Percentiles rank a stretch among this genome's conserved stretches.
Evolutionary conservation across 2,113 vertebrate genomes (phyloP).

Genomic region (Zootoca vivipara): DNA sequence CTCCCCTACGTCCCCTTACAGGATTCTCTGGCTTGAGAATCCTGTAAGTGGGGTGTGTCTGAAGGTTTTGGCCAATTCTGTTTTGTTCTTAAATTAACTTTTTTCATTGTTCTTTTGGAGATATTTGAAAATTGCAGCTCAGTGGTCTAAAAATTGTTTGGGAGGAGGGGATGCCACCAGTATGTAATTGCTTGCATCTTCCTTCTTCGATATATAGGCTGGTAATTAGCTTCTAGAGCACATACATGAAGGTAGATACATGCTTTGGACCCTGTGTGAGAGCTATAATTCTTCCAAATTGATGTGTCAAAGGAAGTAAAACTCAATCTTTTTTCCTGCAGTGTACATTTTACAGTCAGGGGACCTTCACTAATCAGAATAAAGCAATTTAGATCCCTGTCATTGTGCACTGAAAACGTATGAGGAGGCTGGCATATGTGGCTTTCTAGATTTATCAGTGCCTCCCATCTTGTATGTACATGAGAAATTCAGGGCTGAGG

Average conservation of each 20-base stretch:
- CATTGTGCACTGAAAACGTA: conserved; percentile 84
- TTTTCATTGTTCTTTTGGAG: neutral
- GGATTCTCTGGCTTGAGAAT: neutral
- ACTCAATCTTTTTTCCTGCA: conserved; percentile 78
- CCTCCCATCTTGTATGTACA: conserved; percentile 75
- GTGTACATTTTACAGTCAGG: conserved; percentile 81
- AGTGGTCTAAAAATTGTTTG: neutral
- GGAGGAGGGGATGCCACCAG: neutral
- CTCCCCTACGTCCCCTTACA: too few relatives aligned
- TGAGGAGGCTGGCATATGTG: conserved; percentile 80
- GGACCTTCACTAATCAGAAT: conserved; percentile 82
- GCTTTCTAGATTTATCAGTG: conserved; percentile 83
- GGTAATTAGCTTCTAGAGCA: conserved; percentile 80
- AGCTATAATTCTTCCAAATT: conserved; percentile 83
- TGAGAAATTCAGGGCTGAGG: conserved; percentile 78
- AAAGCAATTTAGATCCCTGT: conserved; percentile 85
- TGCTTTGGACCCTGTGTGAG: conserved; percentile 76
- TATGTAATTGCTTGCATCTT: conserved; percentile 1
- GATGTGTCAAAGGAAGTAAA: conserved; percentile 82
- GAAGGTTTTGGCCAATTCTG: neutral
- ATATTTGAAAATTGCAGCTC: neutral
- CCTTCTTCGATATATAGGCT: conserved; percentile 66
- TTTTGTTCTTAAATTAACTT: neutral
- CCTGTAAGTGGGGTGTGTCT: too few relatives aligned
- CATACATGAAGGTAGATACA: conserved; percentile 82